Evolutionary conservation across 2,113 vertebrate genomes (phyloP), one percentile per base, ranked within the genome.

Genomic region (Oenanthe oenanthe): DNA sequence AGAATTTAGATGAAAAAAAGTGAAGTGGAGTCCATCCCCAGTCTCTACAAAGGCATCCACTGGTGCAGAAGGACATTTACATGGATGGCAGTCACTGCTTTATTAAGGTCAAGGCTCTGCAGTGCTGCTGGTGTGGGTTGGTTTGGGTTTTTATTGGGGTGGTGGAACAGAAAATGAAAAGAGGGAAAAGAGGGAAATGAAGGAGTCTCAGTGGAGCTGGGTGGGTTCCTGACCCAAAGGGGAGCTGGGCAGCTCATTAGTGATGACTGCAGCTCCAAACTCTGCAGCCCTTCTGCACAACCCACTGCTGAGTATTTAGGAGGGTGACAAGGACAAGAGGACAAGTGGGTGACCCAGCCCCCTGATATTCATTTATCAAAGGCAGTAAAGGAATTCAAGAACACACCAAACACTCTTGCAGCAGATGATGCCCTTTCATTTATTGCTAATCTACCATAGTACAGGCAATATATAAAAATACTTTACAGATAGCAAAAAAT

Each of bases 381-480:
- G 53, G 57, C 11, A 10, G 22, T 13, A 28, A 40, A 67, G 53
- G 20, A 25, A 45, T 48, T 82, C 47, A 94, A 85, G 82, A 79
- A 94, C 1, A 85, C n/a, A 87, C 56, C 89, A 83, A 61, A 54
- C 86, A 75, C 45, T 67, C 76, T 26, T 45, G 80, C 81, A 66
- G 85, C 20, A 94, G 72, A 58, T 96, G 66, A 81, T 97, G 97
- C 85, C 95, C 91, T 97, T 96, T 82, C 90, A 97, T 98, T 98
- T 98, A 98, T 98, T 98, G 98, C 97, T 98, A 95, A 97, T 96
- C 97, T 98, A 98, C 93, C 97, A 96, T 95, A 96, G 95, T 98
- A 98, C 97, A 98, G 97, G 97, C 96, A 96, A 88, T 95, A 97
- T 98, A 98, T 98, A 98, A 98, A 98, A 98, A 98, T 98, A 98